Conservation (phyloP, 1,140 invertebrate genomes). For the Grapholita molesta region DNA sequence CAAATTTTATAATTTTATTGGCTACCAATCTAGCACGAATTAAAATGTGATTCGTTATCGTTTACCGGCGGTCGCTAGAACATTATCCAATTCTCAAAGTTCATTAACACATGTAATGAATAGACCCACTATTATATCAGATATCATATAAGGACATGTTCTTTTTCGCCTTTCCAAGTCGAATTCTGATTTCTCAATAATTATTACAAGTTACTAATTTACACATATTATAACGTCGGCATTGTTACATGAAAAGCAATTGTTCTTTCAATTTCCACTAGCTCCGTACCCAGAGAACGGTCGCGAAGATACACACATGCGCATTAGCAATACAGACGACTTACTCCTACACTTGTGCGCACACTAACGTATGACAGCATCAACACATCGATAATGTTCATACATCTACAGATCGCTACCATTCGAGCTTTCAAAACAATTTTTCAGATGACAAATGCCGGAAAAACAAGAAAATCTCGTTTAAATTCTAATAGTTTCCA, state of each 20-base stretch:
- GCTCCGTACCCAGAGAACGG: constrained; percentile 36
- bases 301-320: constrained; percentile 19
- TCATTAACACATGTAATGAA: too few species aligned
- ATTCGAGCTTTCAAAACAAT: not conserved
- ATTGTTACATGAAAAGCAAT: not conserved
- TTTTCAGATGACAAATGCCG: not conserved
- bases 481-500: not conserved
- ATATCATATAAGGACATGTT: too few species aligned
- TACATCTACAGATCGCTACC: constrained; percentile 7
- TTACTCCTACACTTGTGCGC: constrained; percentile 28
- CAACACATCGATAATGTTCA: constrained; percentile 29
- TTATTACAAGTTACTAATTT: not conserved
- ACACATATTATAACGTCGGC: not conserved
- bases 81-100: too few species aligned
- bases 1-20: too few species aligned
- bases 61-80: too few species aligned
- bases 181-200: not conserved
- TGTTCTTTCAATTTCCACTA: not conserved
- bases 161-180: not conserved
- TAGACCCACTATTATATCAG: too few species aligned
- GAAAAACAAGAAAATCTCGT: not conserved
- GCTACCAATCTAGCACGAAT: too few species aligned
- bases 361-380: constrained; percentile 31
- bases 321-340: not conserved
- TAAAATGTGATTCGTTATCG: too few species aligned